Conservation (phyloP, 2,113 vertebrate species). For the Prolemur simus region DNA sequence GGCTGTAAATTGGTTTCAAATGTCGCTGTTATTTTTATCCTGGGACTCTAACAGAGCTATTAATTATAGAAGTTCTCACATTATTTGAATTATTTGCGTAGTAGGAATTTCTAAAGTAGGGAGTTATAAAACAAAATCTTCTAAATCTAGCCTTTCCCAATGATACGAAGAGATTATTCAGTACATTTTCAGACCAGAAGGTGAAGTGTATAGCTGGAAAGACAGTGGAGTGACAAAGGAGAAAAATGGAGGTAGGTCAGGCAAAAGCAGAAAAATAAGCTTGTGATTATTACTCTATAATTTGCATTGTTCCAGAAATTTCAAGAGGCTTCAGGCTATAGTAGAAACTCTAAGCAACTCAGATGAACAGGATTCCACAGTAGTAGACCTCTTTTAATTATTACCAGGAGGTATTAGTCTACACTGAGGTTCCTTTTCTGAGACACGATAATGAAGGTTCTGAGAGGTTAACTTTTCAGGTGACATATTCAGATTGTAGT, state of each 20-base stretch:
- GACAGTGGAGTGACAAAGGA: background rate
- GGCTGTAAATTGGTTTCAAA: background rate
- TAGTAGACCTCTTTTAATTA: background rate
- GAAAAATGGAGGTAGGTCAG: conserved; percentile 7
- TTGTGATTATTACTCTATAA: background rate
- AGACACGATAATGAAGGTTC: conserved; percentile 4
- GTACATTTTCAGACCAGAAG: conserved; percentile 1
- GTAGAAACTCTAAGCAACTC: conserved; percentile 38
- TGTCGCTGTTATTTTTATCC: background rate
- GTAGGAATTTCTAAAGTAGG: background rate
- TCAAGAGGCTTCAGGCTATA: background rate
- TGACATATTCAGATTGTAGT: background rate
- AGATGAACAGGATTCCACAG: background rate
- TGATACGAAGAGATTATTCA: background rate
- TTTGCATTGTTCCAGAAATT: background rate
- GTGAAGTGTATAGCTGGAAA: background rate
- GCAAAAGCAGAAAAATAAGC: conserved; percentile 1
- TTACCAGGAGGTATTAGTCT: background rate
- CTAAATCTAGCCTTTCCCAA: background rate
- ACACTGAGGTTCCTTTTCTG: background rate
- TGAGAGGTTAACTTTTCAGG: background rate
- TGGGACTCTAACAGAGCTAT: background rate
- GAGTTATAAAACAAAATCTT: conserved; percentile 8
- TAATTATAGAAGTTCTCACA: conserved; percentile 25
- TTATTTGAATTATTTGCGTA: conserved; percentile 30